These are phyloP conservation scores for Poeciliopsis turrubarensis DNA, from an alignment of 2,113 vertebrate species.

Conservation along the genomic window DNA sequence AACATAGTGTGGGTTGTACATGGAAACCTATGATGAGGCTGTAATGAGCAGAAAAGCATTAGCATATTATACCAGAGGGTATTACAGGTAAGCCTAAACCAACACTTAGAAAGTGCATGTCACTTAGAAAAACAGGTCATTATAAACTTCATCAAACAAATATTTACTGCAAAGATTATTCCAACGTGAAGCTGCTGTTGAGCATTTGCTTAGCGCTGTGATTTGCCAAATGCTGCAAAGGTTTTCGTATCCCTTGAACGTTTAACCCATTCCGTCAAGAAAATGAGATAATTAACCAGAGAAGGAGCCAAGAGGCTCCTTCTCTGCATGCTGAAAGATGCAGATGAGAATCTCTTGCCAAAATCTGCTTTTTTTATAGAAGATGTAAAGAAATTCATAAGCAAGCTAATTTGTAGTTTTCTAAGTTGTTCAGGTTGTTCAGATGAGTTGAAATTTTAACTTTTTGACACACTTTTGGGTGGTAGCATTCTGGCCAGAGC, in stretches of 20 bases:
- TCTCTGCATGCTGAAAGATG: background rate
- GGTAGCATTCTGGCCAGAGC: too few species aligned
- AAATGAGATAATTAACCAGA: background rate
- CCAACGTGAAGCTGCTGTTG: background rate
- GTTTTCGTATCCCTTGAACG: background rate
- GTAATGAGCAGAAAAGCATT: background rate
- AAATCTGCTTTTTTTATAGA: background rate
- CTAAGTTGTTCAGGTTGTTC: background rate
- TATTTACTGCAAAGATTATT: conserved; percentile 20
- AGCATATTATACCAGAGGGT: background rate
- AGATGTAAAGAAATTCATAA: background rate
- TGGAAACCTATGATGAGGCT: conserved; percentile 14
- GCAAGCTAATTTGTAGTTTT: background rate
- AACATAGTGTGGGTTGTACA: background rate
- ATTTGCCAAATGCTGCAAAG: background rate
- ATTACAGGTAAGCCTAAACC: background rate
- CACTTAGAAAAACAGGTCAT: conserved; percentile 23
- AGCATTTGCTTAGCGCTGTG: background rate
- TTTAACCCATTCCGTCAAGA: background rate
- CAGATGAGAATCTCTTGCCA: background rate
- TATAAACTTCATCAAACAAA: conserved; percentile 22
- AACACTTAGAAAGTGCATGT: conserved; percentile 1
- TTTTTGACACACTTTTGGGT: background rate
- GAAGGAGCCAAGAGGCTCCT: background rate
- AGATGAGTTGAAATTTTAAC: background rate